Evolutionary conservation across 2,797 vertebrate species (phyloP).

Genomic region (Thalassophryne amazonica): DNA sequence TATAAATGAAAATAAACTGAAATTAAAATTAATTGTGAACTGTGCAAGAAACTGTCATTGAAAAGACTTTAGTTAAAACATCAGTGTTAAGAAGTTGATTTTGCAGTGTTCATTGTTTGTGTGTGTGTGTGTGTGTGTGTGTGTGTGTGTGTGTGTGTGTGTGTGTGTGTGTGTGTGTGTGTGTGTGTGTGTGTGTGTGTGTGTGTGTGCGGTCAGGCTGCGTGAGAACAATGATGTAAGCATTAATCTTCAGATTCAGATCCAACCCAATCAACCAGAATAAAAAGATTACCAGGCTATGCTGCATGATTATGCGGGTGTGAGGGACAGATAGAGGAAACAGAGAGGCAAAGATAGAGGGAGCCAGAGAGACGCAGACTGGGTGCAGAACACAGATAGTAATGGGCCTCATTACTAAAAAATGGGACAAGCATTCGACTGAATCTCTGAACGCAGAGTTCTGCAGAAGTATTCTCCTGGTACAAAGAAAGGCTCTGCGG

Average conservation of each 20-base stretch:
- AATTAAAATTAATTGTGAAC: too few relatives aligned
- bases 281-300: slow-evolving; percentile 35
- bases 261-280: slow-evolving; percentile 42
- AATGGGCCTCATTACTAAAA: slow-evolving; percentile 54
- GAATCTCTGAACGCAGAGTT: slow-evolving; percentile 33
- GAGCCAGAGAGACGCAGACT: slow-evolving; percentile 15
- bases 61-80: too few relatives aligned
- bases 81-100: too few relatives aligned
- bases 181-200: slow-evolving; percentile 2
- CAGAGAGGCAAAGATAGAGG: slow-evolving; percentile 2
- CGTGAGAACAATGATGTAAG: slow-evolving; percentile 1
- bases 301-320: slow-evolving; percentile 18
- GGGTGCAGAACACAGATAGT: slow-evolving; percentile 42
- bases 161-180: slow-evolving; percentile 4
- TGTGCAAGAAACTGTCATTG: not conserved
- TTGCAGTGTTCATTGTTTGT: too few relatives aligned
- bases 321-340: slow-evolving; percentile 15
- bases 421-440: slow-evolving; percentile 42
- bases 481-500: slow-evolving; percentile 29
- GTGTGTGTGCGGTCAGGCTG: slow-evolving; percentile 5
- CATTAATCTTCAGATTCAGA: slow-evolving; percentile 32
- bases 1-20: too few relatives aligned
- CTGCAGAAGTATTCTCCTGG: slow-evolving; percentile 45
- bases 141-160: slow-evolving; percentile 2
- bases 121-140: not conserved